Percentiles rank a stretch among this genome's conserved stretches.
Conservation (phyloP, 2,113 vertebrate species). For the Conger conger region DNA sequence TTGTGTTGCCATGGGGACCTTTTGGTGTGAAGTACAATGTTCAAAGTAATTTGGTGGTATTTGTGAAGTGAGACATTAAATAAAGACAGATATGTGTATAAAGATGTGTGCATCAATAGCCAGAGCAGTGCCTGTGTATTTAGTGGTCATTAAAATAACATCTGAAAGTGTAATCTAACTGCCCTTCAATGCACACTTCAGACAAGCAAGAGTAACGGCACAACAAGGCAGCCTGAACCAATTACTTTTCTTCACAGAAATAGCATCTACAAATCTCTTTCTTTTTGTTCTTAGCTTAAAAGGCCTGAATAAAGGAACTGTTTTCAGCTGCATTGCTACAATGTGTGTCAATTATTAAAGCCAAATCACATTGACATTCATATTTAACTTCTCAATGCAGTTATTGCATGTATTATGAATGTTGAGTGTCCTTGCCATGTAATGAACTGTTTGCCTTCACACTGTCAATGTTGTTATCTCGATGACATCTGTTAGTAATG, state of each 20-base stretch:
- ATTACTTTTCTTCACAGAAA: background rate
- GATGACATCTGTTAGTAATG: background rate
- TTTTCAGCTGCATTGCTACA: background rate
- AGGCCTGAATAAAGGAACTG: background rate
- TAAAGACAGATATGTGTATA: background rate
- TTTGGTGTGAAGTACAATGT: conserved; percentile 14
- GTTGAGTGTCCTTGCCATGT: background rate
- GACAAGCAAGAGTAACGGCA: background rate
- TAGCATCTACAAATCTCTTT: background rate
- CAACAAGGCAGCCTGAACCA: background rate
- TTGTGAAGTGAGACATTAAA: background rate
- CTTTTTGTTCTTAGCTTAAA: background rate
- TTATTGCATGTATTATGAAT: background rate
- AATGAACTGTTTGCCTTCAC: background rate
- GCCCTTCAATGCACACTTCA: background rate
- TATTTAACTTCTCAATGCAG: background rate
- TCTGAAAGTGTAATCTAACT: background rate
- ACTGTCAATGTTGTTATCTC: conserved; percentile 3
- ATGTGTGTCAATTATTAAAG: background rate
- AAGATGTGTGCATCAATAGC: background rate
- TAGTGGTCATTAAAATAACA: background rate
- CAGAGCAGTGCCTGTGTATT: background rate
- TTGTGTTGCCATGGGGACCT: background rate
- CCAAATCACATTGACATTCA: background rate
- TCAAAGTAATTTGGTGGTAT: background rate